These are phyloP conservation scores for Setophaga petechia DNA, from an alignment of 2,113 vertebrate species.

Conservation along the genomic window DNA sequence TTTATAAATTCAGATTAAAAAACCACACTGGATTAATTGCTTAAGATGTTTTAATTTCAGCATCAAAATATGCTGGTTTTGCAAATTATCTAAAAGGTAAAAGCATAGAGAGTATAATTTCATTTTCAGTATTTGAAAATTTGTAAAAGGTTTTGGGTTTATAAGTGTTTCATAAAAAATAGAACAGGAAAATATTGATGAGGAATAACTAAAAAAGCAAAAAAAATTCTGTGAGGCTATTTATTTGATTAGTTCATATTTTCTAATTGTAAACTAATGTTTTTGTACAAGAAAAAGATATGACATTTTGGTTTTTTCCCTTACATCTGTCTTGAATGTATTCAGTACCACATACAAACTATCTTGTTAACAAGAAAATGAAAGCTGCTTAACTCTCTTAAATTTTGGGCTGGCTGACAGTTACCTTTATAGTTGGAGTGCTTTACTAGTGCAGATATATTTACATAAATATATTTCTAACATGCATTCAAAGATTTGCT, in stretches of 20 bases:
- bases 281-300: neutral
- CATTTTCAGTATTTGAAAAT: neutral
- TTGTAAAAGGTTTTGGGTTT: neutral
- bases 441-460: constrained; percentile 5
- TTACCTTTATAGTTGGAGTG: constrained; percentile 23
- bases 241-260: neutral
- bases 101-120: neutral
- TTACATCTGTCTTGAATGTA: neutral
- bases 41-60: neutral
- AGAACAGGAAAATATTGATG: neutral
- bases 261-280: neutral
- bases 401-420: constrained; percentile 4
- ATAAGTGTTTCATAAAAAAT: neutral
- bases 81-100: neutral
- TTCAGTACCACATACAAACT: neutral
- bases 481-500: neutral
- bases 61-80: neutral
- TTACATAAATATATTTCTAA: constrained; percentile 47
- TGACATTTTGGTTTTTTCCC: neutral
- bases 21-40: neutral
- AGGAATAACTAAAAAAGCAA: neutral
- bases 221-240: neutral
- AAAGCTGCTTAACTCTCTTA: neutral
- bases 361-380: neutral
- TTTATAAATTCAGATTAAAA: neutral